Base-by-base conservation (phyloP, 2,797 vertebrate species). In the Gymnoscopelus microlampas region DNA sequence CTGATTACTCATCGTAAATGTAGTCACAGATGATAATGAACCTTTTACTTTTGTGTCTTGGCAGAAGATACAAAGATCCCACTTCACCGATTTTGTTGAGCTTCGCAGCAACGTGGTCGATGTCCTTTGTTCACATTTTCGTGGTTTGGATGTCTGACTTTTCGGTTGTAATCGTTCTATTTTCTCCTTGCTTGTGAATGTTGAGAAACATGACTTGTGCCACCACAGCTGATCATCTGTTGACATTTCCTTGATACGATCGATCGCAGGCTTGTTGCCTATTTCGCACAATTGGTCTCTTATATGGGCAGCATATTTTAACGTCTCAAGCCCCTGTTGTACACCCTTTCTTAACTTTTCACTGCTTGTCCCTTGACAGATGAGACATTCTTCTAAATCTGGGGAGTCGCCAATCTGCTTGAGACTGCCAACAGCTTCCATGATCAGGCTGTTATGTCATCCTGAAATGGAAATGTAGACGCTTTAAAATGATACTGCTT, bases 21-120 rank as follows among this genome's bases (percentile, higher is more conserved):
- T 19, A 19, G 19, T 19, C 19, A 19, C 19, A 19, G 19, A 19
- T 19, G 19, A 19, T 19, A 19, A 19, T 19, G 55, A 57, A 8
- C 26, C 55, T 57, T 57, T 57, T 4, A 57, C 8, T 9, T 57
- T 57, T 13, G 55, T 57, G 13, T 57, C 55, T 57, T 57, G 55
- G 55, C 55, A 57, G 55, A 57, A 57, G 55, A 57, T 57, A 13
- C 55, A 57, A 57, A 57, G 55, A 3, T 57, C 55, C 55, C 55
- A 57, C 26, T 57, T 57, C 55, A 24, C 55, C 24, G 55, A 9
- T 57, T 10, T 7, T 5, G 55, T 57, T 57, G 55, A 57, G 13
- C 23, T 57, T 26, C 8, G 8, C 55, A 54, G 53, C 53, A 54
- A n/a, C 15, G n/a, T 14, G 53, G 53, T 54, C 15, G 53, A 14